Conservation (phyloP, 2,113 vertebrate genomes). For the Entelurus aequoreus region DNA sequence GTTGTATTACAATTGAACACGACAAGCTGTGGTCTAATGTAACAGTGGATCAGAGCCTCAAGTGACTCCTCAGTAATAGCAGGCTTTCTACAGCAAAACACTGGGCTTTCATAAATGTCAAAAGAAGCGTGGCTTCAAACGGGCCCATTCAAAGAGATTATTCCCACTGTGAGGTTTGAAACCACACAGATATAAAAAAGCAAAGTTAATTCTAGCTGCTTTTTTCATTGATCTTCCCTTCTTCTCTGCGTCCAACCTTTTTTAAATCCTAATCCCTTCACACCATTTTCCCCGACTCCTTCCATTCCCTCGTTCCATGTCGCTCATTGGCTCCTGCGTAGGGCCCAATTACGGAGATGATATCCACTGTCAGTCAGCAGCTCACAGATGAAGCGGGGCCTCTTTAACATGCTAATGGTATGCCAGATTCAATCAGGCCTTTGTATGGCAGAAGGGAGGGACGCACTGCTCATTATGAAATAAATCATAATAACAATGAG, state of each 20-base stretch:
- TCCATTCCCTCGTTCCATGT: slow-evolving; percentile 10
- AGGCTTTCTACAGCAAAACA: slow-evolving; percentile 26
- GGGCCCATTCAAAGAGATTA: slow-evolving; percentile 24
- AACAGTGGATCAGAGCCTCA: neutral
- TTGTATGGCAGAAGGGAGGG: slow-evolving; percentile 58
- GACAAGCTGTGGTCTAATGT: neutral
- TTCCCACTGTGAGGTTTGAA: slow-evolving; percentile 33
- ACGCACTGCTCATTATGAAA: slow-evolving; percentile 63
- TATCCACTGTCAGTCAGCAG: slow-evolving; percentile 75
- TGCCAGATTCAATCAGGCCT: slow-evolving; percentile 71
- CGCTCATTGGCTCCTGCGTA: slow-evolving; percentile 47
- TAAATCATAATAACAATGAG: slow-evolving; percentile 68
- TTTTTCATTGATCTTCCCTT: slow-evolving; percentile 14
- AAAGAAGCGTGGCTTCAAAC: slow-evolving; percentile 10
- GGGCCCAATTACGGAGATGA: slow-evolving; percentile 74
- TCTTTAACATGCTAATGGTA: slow-evolving; percentile 75
- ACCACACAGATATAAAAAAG: slow-evolving; percentile 41
- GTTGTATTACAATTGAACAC: slow-evolving; percentile 13
- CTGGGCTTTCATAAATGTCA: slow-evolving; percentile 24
- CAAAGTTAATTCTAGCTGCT: slow-evolving; percentile 23
- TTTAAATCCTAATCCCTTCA: slow-evolving; percentile 47
- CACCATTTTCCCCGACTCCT: slow-evolving; percentile 15
- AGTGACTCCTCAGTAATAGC: neutral
- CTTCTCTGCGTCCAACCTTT: slow-evolving; percentile 18
- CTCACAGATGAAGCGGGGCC: slow-evolving; percentile 66